phyloP scores from a whole-genome alignment of 2,113 vertebrate species.

The Forbesichthys agassizii region DNA sequence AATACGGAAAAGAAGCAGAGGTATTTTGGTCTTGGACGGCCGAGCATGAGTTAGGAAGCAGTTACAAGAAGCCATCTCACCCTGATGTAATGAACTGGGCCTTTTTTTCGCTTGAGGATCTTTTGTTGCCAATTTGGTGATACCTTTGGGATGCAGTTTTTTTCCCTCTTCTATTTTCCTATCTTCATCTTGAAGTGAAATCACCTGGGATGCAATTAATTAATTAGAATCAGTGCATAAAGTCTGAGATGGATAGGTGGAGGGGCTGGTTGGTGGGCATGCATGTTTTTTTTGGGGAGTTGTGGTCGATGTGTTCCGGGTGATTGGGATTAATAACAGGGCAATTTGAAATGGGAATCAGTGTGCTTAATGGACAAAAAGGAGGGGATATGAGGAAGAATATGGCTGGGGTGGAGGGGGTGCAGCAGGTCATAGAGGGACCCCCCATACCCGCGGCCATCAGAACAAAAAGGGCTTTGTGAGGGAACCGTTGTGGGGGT shows the following conservation, averaged over 20 bases:
- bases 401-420: background rate
- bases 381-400: background rate
- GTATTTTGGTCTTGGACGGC: conserved; percentile 61
- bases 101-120: conserved; percentile 43
- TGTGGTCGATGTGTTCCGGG: conserved; percentile 77
- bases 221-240: conserved; percentile 73
- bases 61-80: conserved; percentile 52
- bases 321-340: conserved; percentile 81
- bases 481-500: background rate
- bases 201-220: conserved; percentile 81
- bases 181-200: conserved; percentile 70
- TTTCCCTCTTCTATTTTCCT: conserved; percentile 58
- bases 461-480: conserved; percentile 74
- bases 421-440: conserved; percentile 37
- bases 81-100: conserved; percentile 58
- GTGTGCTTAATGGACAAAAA: conserved; percentile 63
- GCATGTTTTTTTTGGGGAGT: conserved; percentile 18
- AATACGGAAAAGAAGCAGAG: conserved; percentile 1
- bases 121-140: conserved; percentile 69
- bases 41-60: conserved; percentile 59
- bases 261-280: conserved; percentile 3
- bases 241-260: conserved; percentile 46
- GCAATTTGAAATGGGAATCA: conserved; percentile 76
- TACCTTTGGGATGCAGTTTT: conserved; percentile 63
- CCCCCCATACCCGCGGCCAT: conserved; percentile 54